Base-by-base conservation (phyloP, 2,888 invertebrate genomes). In the Platycheirus albimanus region DNA sequence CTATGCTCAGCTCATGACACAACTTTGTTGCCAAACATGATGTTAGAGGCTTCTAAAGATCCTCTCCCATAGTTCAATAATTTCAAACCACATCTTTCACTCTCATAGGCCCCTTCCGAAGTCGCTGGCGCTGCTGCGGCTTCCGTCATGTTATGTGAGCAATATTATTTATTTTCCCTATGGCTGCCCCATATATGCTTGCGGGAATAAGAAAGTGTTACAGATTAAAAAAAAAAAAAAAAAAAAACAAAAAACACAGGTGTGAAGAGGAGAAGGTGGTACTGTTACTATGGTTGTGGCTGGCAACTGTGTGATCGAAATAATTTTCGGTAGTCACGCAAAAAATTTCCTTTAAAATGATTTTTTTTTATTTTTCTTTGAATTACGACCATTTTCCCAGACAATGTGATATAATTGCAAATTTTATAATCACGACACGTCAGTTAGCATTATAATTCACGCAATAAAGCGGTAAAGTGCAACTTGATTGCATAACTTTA, bases 321-420 rank as follows among this genome's bases (percentile, higher is more conserved):
- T 83, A 66, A 77, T 67, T 83, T 78, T 83, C 64, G 72, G 69
- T 64, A 83, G 72, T 78, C 83, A 83, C 83, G 83, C 83, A 51
- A 70, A 78, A 69, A 67, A 47, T 71, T 76, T 83, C 38, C 64
- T 69, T 69, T 58, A 45, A 67, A 38, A 49, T 45, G 45, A 61
- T 67, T 71, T 54, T 63, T 43, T 61, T 8, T 17, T 33, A 61
- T 71, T 54, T 63, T 43, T 61, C 4, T 17, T 33, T 30, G 1
- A 30, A 43, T 30, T 63, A 51, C 58, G 67, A 63, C 47, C 52
- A n/a, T 47, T 17, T 52, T 76, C 61, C 8, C 76, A 71, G 36
- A 43, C 63, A 24, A 61, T 76, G 81, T 33, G 30, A 81, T 72
- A 63, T 78, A 78, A 72, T 54, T 72, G 28, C 36, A 41, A 51